phyloP scores from a whole-genome alignment of 2,113 vertebrate genomes.

The Tachysurus vachellii region DNA sequence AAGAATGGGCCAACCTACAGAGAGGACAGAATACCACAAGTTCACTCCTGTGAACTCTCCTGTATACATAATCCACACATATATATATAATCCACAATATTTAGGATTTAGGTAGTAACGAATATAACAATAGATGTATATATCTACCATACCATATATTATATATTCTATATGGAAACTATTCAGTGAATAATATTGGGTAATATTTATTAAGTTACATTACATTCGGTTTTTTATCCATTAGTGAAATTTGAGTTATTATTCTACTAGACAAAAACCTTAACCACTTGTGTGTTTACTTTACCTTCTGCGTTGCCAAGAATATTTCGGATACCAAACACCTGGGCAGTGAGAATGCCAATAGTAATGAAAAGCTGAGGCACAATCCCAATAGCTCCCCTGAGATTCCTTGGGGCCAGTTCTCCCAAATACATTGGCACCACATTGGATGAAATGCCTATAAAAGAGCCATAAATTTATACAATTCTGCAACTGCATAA shows the following conservation, averaged over 20 bases:
- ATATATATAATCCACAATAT: background rate
- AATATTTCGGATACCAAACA: conserved; percentile 79
- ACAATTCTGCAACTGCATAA: background rate
- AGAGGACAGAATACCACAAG: conserved; percentile 22
- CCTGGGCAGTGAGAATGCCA: conserved; percentile 88
- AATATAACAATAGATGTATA: background rate
- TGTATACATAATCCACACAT: background rate
- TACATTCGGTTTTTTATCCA: background rate
- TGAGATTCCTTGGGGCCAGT: conserved; percentile 85
- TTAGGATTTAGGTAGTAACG: background rate
- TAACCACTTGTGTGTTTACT: background rate
- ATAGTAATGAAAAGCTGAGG: conserved; percentile 91
- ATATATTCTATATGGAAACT: background rate
- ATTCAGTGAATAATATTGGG: background rate
- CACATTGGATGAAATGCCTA: conserved; percentile 91
- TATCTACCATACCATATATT: background rate
- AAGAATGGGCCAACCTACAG: conserved; percentile 86
- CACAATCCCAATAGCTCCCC: conserved; percentile 84
- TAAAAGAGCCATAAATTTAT: background rate
- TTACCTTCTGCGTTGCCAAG: conserved; percentile 80
- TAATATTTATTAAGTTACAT: background rate
- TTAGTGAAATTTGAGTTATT: background rate
- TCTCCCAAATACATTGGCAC: conserved; percentile 98
- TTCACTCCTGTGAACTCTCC: background rate
- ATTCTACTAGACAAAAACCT: background rate